A percentile compares a stretch with the other conserved stretches of the same genome.
phyloP scores from a whole-genome alignment of 2,888 invertebrate genomes.

The Paralinhomoeus sp. region DNA sequence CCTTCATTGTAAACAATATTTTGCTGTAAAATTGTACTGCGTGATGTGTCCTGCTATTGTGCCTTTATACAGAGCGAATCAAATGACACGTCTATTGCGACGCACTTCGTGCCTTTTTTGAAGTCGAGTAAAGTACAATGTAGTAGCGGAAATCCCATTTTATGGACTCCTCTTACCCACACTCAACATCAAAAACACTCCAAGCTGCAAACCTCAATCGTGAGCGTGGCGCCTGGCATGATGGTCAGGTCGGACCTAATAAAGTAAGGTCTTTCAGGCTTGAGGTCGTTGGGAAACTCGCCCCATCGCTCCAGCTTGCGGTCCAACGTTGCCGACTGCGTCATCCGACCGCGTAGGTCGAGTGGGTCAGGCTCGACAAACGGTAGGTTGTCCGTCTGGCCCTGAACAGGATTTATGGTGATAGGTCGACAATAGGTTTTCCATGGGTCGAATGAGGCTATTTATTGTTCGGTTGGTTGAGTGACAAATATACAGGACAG shows the following conservation, averaged over 20 bases:
- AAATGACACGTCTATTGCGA: too few relatives aligned
- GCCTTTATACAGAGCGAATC: too few relatives aligned
- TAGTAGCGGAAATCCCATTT: background rate
- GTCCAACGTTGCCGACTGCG: constrained; percentile 14
- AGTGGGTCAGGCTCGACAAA: constrained; percentile 12
- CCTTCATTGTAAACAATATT: too few relatives aligned
- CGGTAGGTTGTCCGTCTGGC: constrained; percentile 14
- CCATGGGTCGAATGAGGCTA: too few relatives aligned
- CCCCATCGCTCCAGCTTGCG: constrained; percentile 16
- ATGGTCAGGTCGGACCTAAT: constrained; percentile 75
- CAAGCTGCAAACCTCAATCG: constrained; percentile 49
- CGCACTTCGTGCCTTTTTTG: too few relatives aligned
- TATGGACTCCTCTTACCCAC: background rate
- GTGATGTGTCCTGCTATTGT: too few relatives aligned
- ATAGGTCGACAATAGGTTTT: too few relatives aligned
- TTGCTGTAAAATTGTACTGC: too few relatives aligned
- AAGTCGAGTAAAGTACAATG: background rate
- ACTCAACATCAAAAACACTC: background rate
- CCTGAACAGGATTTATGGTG: constrained; percentile 5
- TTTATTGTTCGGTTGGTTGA: too few relatives aligned
- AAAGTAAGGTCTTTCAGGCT: constrained; percentile 40
- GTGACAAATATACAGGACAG: too few relatives aligned
- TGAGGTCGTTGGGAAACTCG: constrained; percentile 13
- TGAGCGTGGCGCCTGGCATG: constrained; percentile 70
- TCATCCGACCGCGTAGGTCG: constrained; percentile 21